Evolutionary conservation across 2,113 vertebrate genomes (phyloP).

Genomic region (Willisornis vidua): DNA sequence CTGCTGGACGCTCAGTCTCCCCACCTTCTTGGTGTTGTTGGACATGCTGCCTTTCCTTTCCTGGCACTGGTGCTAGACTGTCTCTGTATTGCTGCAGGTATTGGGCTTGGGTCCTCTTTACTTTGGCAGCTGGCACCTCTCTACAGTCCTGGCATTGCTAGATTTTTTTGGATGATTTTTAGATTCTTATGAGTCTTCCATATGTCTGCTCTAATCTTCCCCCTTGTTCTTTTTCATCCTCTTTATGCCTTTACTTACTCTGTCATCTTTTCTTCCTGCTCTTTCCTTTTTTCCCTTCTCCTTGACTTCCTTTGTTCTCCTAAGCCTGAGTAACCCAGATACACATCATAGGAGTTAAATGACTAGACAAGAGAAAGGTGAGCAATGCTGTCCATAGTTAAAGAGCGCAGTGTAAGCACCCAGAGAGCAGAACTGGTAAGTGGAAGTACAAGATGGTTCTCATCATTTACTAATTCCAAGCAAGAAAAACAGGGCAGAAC

Average conservation of each 20-base stretch:
- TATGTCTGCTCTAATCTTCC: neutral
- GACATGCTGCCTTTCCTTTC: neutral
- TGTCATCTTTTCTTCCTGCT: neutral
- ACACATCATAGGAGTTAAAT: neutral
- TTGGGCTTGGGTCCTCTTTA: neutral
- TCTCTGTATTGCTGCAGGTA: neutral
- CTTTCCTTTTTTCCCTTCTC: neutral
- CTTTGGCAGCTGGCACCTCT: neutral
- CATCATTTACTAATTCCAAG: neutral
- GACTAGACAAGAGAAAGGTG: neutral
- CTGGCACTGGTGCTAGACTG: neutral
- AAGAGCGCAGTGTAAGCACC: neutral
- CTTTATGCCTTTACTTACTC: neutral
- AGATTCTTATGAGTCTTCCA: neutral
- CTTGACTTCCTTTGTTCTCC: neutral
- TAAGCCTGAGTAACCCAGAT: neutral
- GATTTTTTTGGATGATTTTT: neutral
- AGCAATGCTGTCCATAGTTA: neutral
- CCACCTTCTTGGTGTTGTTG: neutral
- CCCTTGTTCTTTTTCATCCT: neutral
- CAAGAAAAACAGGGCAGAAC: neutral
- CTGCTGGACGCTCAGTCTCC: neutral
- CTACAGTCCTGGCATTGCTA: neutral
- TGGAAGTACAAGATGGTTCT: neutral
- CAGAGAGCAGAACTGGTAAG: neutral